Evolutionary conservation across 2,888 invertebrate genomes (phyloP).

Genomic region (Perizoma flavofasciatum): DNA sequence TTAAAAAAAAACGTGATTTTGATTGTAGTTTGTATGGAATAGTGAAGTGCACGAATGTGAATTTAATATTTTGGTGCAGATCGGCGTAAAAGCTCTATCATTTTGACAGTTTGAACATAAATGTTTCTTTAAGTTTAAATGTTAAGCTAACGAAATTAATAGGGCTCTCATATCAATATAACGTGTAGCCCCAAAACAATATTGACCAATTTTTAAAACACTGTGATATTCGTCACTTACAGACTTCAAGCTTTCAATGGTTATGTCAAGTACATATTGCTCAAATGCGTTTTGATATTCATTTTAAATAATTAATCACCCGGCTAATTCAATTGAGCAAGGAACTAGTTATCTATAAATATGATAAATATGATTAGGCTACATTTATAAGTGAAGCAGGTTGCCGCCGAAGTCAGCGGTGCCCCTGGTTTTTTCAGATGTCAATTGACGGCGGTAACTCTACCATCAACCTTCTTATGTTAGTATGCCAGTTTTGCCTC

Average conservation of each 20-base stretch:
- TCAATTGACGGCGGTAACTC: too few species aligned
- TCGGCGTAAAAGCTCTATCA: not conserved
- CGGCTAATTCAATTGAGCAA: slow-evolving; percentile 52
- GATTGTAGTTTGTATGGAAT: slow-evolving; percentile 2
- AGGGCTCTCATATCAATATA: not conserved
- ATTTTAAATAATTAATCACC: slow-evolving; percentile 44
- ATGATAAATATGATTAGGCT: slow-evolving; percentile 9
- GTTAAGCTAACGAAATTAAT: too few species aligned
- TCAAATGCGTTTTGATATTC: slow-evolving; percentile 49
- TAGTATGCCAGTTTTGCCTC: too few species aligned
- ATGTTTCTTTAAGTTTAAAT: not conserved
- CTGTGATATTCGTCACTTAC: slow-evolving; percentile 12
- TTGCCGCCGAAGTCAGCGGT: too few species aligned
- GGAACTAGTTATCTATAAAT: slow-evolving; percentile 36
- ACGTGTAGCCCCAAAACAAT: too few species aligned
- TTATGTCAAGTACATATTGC: slow-evolving; percentile 47
- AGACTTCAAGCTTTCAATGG: slow-evolving; percentile 45
- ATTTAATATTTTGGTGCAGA: slow-evolving; percentile 4
- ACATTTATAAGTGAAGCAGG: slow-evolving; percentile 12
- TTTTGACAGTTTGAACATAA: too few species aligned
- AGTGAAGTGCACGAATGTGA: slow-evolving; percentile 4
- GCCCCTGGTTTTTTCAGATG: too few species aligned
- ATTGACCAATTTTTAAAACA: not conserved
- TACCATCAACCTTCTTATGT: too few species aligned
- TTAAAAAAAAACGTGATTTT: slow-evolving; percentile 5